phyloP scores from a whole-genome alignment of 2,888 invertebrate species.

The Plebejus melissa region DNA sequence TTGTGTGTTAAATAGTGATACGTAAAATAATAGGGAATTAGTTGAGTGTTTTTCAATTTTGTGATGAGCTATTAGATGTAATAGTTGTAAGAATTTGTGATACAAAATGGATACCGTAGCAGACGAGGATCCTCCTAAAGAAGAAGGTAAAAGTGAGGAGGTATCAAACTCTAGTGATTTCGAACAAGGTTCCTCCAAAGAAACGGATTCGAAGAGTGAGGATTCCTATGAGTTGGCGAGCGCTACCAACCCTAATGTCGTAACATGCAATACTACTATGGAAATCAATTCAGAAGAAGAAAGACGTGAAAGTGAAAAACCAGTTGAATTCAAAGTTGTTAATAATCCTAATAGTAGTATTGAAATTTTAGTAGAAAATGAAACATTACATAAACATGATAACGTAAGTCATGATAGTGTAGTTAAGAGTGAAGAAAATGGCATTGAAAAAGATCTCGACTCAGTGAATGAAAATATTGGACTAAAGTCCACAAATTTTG shows the following conservation, averaged over 20 bases:
- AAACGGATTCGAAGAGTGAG: slow-evolving; percentile 32
- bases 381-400: slow-evolving; percentile 25
- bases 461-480: slow-evolving; percentile 12
- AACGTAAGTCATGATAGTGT: slow-evolving; percentile 10
- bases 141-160: slow-evolving; percentile 2
- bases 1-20: slow-evolving; percentile 51
- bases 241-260: slow-evolving; percentile 53
- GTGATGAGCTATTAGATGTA: background rate
- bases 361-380: slow-evolving; percentile 9
- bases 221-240: slow-evolving; percentile 43
- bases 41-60: background rate
- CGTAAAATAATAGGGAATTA: slow-evolving; percentile 66
- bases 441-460: background rate
- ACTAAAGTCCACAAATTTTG: slow-evolving; percentile 28
- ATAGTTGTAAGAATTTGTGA: background rate
- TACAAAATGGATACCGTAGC: slow-evolving; percentile 4
- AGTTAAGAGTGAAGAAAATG: slow-evolving; percentile 18
- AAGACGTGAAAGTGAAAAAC: slow-evolving; percentile 29
- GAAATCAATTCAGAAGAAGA: slow-evolving; percentile 33
- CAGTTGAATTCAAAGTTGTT: background rate
- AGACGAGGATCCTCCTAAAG: background rate
- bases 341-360: slow-evolving; percentile 8
- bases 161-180: slow-evolving; percentile 50
- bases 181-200: slow-evolving; percentile 40
- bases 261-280: slow-evolving; percentile 37